A percentile compares a stretch with the other conserved stretches of the same genome.
These are phyloP conservation scores for Picus viridis DNA, from an alignment of 2,797 vertebrate genomes.

Conservation along the genomic window DNA sequence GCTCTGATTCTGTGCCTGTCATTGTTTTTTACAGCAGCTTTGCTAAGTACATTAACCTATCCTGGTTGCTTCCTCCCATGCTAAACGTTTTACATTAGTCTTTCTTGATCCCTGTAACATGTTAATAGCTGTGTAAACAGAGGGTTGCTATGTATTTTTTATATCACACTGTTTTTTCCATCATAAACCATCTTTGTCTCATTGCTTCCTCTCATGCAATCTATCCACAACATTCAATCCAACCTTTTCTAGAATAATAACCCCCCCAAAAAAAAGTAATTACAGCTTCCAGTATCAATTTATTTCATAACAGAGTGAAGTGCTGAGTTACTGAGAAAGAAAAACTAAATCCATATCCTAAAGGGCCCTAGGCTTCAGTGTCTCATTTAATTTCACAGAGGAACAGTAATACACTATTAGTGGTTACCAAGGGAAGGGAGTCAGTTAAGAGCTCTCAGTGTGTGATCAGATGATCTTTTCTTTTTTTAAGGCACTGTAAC, in stretches of 20 bases:
- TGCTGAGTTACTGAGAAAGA: background rate
- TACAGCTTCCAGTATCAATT: background rate
- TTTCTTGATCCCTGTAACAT: slow-evolving; percentile 16
- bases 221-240: background rate
- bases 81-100: slow-evolving; percentile 24
- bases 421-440: background rate
- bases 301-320: background rate
- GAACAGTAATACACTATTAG: background rate
- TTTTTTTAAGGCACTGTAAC: background rate
- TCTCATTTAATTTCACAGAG: background rate
- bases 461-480: background rate
- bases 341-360: background rate
- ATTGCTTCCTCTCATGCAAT: background rate
- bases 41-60: slow-evolving; percentile 45
- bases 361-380: background rate
- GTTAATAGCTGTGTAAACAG: slow-evolving; percentile 50
- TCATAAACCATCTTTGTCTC: background rate
- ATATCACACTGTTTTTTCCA: background rate
- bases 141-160: slow-evolving; percentile 28
- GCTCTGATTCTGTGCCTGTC: background rate
- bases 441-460: background rate
- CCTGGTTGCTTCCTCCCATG: slow-evolving; percentile 14
- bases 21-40: slow-evolving; percentile 27
- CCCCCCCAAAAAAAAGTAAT: background rate
- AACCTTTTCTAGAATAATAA: background rate